Conservation (phyloP, 2,888 invertebrate genomes). For the Nomada ruficornis region DNA sequence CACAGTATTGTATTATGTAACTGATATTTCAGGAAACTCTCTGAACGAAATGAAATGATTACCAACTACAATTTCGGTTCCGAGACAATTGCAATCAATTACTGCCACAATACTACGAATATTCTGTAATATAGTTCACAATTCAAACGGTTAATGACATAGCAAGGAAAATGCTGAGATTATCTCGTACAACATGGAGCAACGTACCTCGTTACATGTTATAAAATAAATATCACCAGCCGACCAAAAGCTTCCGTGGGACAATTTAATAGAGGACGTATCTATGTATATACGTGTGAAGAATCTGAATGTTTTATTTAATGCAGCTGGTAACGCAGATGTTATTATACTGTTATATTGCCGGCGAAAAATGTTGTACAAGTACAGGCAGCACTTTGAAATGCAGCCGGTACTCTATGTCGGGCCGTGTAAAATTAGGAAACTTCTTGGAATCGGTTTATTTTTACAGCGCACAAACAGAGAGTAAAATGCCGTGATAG, state of each 20-base stretch:
- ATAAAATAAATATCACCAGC: constrained; percentile 29
- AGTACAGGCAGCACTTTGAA: constrained; percentile 6
- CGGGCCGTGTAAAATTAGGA: constrained; percentile 25
- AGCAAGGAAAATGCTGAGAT: background rate
- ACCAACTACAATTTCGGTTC: background rate
- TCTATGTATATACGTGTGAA: background rate
- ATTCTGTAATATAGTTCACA: no score
- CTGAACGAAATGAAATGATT: background rate
- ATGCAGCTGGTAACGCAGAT: constrained; percentile 42
- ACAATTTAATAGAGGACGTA: constrained; percentile 10
- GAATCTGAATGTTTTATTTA: constrained; percentile 18
- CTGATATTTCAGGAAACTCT: no score
- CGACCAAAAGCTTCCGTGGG: background rate
- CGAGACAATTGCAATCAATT: no score
- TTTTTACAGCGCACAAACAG: constrained; percentile 72
- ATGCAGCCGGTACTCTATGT: background rate
- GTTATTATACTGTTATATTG: constrained; percentile 24
- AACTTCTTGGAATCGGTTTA: constrained; percentile 61
- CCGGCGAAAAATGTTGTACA: constrained; percentile 28
- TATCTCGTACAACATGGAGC: constrained; percentile 6
- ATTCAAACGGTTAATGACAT: background rate
- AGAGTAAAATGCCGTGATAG: constrained; percentile 47
- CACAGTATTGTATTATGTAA: no score
- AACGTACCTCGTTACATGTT: background rate
- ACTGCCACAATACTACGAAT: no score